phyloP scores from a whole-genome alignment of 2,888 invertebrate genomes.

The Ceriagrion tenellum region DNA sequence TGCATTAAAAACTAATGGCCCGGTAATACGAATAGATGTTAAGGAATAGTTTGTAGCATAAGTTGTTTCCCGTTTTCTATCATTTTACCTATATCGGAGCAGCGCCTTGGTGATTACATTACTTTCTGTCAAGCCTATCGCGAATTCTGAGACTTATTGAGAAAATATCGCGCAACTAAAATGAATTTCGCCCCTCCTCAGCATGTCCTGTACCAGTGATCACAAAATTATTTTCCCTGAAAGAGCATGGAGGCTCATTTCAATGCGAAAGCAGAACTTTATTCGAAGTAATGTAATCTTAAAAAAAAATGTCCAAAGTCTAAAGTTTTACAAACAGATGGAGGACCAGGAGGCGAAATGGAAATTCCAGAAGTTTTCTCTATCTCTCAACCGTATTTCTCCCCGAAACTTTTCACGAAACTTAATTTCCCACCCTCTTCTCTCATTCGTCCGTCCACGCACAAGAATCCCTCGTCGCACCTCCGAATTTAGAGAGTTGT shows the following conservation, averaged over 20 bases:
- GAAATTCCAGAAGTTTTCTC: background rate
- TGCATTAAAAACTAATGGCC: too few species aligned
- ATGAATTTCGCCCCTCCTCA: too few species aligned
- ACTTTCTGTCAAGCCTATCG: too few species aligned
- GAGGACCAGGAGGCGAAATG: background rate
- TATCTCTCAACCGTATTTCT: background rate
- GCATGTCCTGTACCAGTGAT: too few species aligned
- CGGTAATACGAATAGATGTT: too few species aligned
- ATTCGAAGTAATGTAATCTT: background rate
- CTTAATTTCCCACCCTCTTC: background rate
- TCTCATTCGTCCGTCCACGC: background rate
- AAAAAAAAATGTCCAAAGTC: background rate
- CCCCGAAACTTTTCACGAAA: background rate
- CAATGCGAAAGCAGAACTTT: background rate
- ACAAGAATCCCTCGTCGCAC: background rate
- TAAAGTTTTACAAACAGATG: background rate
- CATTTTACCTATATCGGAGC: too few species aligned
- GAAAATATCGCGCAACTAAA: too few species aligned
- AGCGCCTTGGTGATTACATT: too few species aligned
- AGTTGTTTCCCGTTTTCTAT: too few species aligned
- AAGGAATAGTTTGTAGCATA: too few species aligned
- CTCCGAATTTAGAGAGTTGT: background rate
- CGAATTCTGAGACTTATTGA: too few species aligned
- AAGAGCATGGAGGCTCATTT: background rate
- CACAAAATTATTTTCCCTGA: background rate